These are phyloP conservation scores for Sebastes taczanowskii DNA, from an alignment of 2,797 vertebrate species.

Conservation along the genomic window DNA sequence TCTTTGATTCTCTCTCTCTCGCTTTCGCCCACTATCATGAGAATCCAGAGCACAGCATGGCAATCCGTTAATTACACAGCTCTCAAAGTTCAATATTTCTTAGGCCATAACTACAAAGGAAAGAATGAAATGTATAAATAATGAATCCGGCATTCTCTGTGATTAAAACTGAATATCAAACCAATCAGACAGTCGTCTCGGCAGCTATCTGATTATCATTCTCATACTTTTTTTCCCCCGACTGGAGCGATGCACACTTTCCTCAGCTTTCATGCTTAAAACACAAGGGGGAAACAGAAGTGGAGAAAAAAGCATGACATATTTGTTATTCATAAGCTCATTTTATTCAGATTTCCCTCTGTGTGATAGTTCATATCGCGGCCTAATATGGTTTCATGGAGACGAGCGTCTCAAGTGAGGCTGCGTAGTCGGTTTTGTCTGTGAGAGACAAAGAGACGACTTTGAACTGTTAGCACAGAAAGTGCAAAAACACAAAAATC, in stretches of 20 bases:
- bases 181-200: conserved; percentile 49
- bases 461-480: conserved; percentile 37
- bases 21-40: background rate
- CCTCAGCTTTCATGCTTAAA: conserved; percentile 45
- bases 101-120: conserved; percentile 61
- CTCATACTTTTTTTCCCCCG: background rate
- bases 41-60: conserved; percentile 38
- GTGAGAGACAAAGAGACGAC: conserved; percentile 7
- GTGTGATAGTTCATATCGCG: conserved; percentile 51
- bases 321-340: conserved; percentile 59
- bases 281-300: conserved; percentile 42
- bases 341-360: conserved; percentile 54
- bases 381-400: conserved; percentile 25
- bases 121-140: conserved; percentile 65
- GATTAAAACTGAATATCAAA: conserved; percentile 73
- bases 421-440: background rate
- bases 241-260: conserved; percentile 28
- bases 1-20: conserved; percentile 19
- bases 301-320: conserved; percentile 8
- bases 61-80: conserved; percentile 55
- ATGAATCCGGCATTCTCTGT: conserved; percentile 59
- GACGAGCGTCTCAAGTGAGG: conserved; percentile 19
- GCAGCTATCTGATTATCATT: conserved; percentile 60
- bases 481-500: conserved; percentile 17
- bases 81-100: conserved; percentile 63